Evolutionary conservation across 92 coral and sea anemone genomes (phyloP).

Genomic region (Epizoanthus rinbou): DNA sequence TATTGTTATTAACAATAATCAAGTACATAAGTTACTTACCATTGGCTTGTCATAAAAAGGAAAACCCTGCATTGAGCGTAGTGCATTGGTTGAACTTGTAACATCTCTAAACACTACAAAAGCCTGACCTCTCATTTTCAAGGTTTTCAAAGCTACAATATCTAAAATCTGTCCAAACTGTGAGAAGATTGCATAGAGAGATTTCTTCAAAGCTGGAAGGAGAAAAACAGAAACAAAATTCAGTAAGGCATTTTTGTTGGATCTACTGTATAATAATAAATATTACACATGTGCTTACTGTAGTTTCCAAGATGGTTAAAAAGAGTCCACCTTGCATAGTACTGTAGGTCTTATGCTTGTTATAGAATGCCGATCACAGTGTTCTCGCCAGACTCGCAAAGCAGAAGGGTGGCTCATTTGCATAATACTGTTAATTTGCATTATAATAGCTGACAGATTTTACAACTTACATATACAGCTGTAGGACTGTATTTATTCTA

Average conservation of each 20-base stretch:
- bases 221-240: conserved; percentile 17
- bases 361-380: too few species aligned
- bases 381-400: too few species aligned
- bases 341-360: too few species aligned
- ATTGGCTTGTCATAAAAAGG: conserved; percentile 99
- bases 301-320: too few species aligned
- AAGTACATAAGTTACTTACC: conserved; percentile 69
- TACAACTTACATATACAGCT: too few species aligned
- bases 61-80: conserved; percentile 99
- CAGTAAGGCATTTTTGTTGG: not conserved
- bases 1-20: not conserved
- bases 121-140: conserved; percentile 99
- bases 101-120: conserved; percentile 97
- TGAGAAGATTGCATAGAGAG: conserved; percentile 95
- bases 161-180: conserved; percentile 99
- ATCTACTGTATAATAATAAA: not conserved
- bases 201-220: conserved; percentile 89
- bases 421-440: too few species aligned
- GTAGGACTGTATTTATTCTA: too few species aligned
- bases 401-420: too few species aligned
- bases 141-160: conserved; percentile 96
- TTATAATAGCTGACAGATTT: too few species aligned
- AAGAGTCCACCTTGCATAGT: too few species aligned
- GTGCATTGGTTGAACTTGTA: conserved; percentile 95
- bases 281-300: too few species aligned